Conservation (phyloP, 2,113 vertebrate species). For the Piaya cayana region DNA sequence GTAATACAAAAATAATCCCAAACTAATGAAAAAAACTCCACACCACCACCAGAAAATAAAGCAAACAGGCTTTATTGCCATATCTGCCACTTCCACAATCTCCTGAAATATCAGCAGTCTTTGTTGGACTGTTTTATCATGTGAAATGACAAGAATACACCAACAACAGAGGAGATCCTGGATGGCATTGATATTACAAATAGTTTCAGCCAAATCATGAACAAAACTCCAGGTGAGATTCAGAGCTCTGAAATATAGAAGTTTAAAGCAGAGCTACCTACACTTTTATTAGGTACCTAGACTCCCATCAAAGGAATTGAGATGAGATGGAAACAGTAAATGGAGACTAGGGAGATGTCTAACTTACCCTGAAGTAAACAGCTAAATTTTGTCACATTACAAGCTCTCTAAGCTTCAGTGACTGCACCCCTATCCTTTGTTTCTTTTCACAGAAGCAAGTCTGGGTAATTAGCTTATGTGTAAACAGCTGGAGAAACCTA, state of each 20-base stretch:
- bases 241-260: background rate
- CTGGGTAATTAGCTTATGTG: too few species aligned
- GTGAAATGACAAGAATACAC: background rate
- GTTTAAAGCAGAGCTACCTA: background rate
- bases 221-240: background rate
- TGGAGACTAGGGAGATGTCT: background rate
- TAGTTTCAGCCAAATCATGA: background rate
- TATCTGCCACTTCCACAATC: background rate
- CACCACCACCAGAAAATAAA: background rate
- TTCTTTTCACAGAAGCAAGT: too few species aligned
- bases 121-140: background rate
- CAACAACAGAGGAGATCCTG: background rate
- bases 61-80: background rate
- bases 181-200: background rate
- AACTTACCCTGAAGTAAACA: background rate
- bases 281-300: background rate
- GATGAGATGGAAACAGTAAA: background rate
- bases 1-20: background rate
- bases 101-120: background rate
- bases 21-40: accelerated
- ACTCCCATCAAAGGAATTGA: background rate
- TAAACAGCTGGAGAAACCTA: too few species aligned
- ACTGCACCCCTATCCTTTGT: too few species aligned
- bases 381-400: background rate
- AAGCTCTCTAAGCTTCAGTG: background rate